A percentile compares a stretch with the other conserved stretches of the same genome.
phyloP scores from a whole-genome alignment of 2,113 vertebrate genomes.

The Athene cunicularia region DNA sequence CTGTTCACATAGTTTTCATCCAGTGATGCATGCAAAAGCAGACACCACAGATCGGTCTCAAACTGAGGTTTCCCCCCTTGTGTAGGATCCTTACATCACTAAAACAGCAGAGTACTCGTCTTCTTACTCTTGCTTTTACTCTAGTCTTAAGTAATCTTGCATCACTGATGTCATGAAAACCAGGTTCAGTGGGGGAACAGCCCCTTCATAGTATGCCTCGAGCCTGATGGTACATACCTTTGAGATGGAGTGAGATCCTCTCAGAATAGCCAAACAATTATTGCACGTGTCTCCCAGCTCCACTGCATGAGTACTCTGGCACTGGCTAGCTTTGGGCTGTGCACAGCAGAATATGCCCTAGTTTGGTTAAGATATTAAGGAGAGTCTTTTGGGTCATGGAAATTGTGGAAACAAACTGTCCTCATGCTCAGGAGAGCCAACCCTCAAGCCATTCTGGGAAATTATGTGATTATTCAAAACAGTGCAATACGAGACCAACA shows the following conservation, averaged over 20 bases:
- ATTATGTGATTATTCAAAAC: background rate
- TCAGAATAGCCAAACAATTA: background rate
- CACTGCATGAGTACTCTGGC: background rate
- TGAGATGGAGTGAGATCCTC: background rate
- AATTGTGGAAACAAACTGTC: background rate
- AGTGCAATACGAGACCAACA: background rate
- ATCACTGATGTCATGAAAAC: background rate
- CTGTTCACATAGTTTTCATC: background rate
- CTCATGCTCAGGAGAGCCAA: background rate
- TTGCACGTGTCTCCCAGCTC: fast-evolving
- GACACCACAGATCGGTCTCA: background rate
- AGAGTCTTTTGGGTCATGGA: background rate
- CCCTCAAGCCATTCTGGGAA: background rate
- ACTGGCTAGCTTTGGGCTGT: background rate
- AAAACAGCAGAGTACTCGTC: background rate
- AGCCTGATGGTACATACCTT: background rate
- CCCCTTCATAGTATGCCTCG: background rate
- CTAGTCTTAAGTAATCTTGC: background rate
- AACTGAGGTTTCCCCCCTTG: background rate
- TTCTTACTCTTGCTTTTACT: background rate
- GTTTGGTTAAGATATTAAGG: background rate
- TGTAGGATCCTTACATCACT: background rate
- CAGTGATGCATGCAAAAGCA: background rate
- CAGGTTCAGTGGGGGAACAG: background rate
- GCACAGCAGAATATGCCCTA: background rate